Base-by-base conservation (phyloP, 1,140 invertebrate species). In the Zaprionus nigranus region DNA sequence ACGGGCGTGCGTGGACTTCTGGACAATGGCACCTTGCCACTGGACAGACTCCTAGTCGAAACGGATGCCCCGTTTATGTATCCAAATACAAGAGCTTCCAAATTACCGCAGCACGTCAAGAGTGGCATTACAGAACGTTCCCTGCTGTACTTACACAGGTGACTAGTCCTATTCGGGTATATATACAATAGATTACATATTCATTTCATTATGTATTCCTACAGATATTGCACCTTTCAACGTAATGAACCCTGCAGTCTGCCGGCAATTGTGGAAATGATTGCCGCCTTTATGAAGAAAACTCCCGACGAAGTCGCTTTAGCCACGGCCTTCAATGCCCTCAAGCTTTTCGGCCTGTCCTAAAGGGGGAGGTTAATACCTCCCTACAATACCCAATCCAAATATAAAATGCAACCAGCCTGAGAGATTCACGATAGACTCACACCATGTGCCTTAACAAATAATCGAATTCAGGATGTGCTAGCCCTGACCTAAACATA, bases 31-130 rank as follows among this genome's bases (percentile, higher is more conserved):
- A 93, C 95, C 24, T 94, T 98, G 81, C 97, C 98, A 2, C 90
- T 99, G 74, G 97, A 99, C 80, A 95, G 95, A 92, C 93, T 99
- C 58, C 91, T 99, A 34, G 95, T 99, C 1, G 98, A 99, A 93
- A 98, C 97, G 2, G 98, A 99, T 94, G 96, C 98, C 11, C 98
- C 98, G 1, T 99, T 98, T 88, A 98, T 99, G 97, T 99, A 98
- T 93, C 98, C 98, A 1, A 99, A 99, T 92, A 97, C 97, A 53
- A 94, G 98, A 92, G 98, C 98, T 60, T 98, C 97, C 20, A 99
- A 99, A 93, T 93, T 99, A 80, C 97, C 97, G 30, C 92, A 95
- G 64, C 95, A 97, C 91, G 96, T 99, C 5, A 98, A 98, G 93
- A 96, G 97, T 81, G 95, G 95, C 49, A 93, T 99, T 54, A 98